phyloP scores from a whole-genome alignment of 2,888 invertebrate genomes.

The Drosophila emarginata region DNA sequence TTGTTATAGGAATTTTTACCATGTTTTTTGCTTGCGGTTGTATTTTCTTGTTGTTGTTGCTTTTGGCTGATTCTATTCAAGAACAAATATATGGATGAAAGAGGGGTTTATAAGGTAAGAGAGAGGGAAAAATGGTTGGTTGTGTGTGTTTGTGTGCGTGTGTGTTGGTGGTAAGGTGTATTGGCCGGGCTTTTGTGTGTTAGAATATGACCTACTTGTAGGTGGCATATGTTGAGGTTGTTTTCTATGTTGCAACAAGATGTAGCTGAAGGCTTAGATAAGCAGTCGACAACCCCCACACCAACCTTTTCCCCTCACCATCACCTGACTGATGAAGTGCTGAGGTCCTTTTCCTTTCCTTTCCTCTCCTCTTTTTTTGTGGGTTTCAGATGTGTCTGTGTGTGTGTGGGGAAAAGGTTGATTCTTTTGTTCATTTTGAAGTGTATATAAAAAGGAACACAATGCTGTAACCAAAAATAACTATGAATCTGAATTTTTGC shows the following conservation, averaged over 20 bases:
- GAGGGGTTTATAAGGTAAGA: slow-evolving; percentile 19
- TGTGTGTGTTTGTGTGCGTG: background rate
- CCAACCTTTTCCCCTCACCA: background rate
- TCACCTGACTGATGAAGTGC: slow-evolving; percentile 37
- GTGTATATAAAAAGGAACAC: slow-evolving; percentile 5
- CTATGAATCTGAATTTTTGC: background rate
- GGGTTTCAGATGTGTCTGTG: background rate
- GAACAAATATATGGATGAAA: slow-evolving; percentile 27
- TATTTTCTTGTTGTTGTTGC: slow-evolving; percentile 22
- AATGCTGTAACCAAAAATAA: background rate
- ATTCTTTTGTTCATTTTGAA: slow-evolving; percentile 4
- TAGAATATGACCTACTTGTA: slow-evolving; percentile 38
- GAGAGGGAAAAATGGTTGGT: background rate
- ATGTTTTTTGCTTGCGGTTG: slow-evolving; percentile 20
- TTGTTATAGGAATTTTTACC: slow-evolving; percentile 29
- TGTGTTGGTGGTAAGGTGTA: background rate
- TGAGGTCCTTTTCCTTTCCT: slow-evolving; percentile 25
- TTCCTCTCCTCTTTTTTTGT: background rate
- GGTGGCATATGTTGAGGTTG: slow-evolving; percentile 31
- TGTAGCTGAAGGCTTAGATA: slow-evolving; percentile 42
- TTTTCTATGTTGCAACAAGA: slow-evolving; percentile 34
- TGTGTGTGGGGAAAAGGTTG: background rate
- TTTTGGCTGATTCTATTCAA: slow-evolving; percentile 47
- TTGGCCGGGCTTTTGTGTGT: background rate
- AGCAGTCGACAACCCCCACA: slow-evolving; percentile 3